Evolutionary conservation across 1,140 invertebrate genomes (phyloP).

Genomic region (Pemphigus obesinymphae): DNA sequence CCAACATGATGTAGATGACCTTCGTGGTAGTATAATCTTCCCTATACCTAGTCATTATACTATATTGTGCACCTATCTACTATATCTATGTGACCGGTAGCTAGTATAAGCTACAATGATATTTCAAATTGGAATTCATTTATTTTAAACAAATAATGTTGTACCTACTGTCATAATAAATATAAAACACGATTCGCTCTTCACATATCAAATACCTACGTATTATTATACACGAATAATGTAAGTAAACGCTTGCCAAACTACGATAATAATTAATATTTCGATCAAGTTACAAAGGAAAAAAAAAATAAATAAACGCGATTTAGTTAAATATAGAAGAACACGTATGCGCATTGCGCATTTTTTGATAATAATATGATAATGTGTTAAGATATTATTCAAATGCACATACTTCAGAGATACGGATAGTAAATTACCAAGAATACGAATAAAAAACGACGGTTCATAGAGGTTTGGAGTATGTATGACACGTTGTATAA

Average conservation of each 20-base stretch:
- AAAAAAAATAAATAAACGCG: not conserved
- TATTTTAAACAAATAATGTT: not conserved
- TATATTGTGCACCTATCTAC: no score
- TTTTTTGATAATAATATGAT: no score
- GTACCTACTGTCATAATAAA: not conserved
- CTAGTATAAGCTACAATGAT: not conserved
- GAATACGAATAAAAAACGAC: not conserved
- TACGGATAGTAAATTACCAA: not conserved
- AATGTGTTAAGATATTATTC: not conserved
- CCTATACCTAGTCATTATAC: not conserved
- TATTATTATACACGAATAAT: no score
- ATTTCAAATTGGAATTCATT: not conserved
- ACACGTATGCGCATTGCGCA: not conserved
- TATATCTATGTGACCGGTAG: not conserved
- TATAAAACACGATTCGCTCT: not conserved
- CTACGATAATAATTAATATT: no score
- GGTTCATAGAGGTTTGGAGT: not conserved
- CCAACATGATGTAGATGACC: not conserved
- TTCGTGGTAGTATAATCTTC: conserved; percentile 1
- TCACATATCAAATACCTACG: not conserved
- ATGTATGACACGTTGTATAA: not conserved
- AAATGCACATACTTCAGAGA: not conserved
- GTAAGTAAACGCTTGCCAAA: not conserved
- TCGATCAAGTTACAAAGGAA: not conserved
- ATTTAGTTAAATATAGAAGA: not conserved